Evolutionary conservation across 2,113 vertebrate species (phyloP).

Genomic region (Urocitellus parryii): DNA sequence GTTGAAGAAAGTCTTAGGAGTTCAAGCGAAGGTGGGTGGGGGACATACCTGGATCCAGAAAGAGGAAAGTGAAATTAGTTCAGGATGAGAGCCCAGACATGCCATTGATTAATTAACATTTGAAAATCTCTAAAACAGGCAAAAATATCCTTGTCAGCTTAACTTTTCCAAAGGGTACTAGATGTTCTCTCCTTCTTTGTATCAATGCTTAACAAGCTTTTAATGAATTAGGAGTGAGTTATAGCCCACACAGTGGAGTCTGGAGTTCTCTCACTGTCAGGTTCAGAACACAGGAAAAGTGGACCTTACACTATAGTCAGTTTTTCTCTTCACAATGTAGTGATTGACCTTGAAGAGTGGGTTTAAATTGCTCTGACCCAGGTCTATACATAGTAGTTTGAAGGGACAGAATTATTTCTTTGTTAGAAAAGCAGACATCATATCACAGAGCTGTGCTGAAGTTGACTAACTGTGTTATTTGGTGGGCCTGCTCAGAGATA

Average conservation of each 20-base stretch:
- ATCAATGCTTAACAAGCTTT: background rate
- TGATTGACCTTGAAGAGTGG: background rate
- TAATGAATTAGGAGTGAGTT: background rate
- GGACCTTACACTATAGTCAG: background rate
- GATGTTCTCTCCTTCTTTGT: background rate
- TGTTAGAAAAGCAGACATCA: constrained; percentile 22
- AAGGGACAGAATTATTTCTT: constrained; percentile 53
- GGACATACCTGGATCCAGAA: background rate
- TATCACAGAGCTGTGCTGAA: background rate
- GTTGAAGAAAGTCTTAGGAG: too few species aligned
- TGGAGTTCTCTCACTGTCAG: background rate
- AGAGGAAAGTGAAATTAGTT: background rate
- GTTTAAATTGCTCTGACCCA: constrained; percentile 29
- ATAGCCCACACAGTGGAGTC: too few species aligned
- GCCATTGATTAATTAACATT: background rate
- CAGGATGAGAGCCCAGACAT: background rate
- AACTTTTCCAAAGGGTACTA: background rate
- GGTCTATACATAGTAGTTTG: constrained; percentile 14
- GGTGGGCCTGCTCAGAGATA: background rate
- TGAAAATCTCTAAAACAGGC: background rate
- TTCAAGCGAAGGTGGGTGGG: too few species aligned
- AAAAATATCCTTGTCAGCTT: background rate
- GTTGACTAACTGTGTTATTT: constrained; percentile 13
- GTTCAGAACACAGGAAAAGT: background rate
- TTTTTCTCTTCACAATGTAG: background rate